Evolutionary conservation across 2,797 vertebrate genomes (phyloP), one percentile per base, ranked within the genome.

Genomic region (Limosa lapponica): DNA sequence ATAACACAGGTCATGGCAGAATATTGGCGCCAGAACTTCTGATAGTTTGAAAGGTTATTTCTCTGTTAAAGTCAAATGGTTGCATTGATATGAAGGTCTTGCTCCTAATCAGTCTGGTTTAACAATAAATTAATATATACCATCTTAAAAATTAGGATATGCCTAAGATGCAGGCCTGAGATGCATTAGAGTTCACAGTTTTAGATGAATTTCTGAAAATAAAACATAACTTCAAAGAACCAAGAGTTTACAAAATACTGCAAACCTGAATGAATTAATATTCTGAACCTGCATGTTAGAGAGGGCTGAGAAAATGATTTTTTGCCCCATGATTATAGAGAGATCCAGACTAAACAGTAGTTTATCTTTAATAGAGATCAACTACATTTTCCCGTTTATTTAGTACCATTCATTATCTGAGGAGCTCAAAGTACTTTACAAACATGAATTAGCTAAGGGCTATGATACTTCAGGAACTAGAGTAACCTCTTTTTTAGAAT

Each of bases 1-100:
- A 88, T 97, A 92, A 95, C 83, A 84, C 34, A 52, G 88, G 71
- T 92, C 83, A 82, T 43, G 62, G 61, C 84, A 95, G 94, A 94
- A 74, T 83, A 91, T 94, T 75, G 90, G 86, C 32, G 37, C 90
- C 94, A 93, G 77, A 70, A 71, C 27, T 87, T 77, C 8, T 7
- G 55, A 46, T 49, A 52, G 59, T 73, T 88, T 58, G 27, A 90
- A 80, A 82, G 66, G 54, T 93, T 92, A 65, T 80, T 93, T 67
- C 59, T 90, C 78, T 88, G 28, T 65, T 74, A 24, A 34, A 80
- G 58, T 49, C 55, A 58, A 46, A 61, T 34, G 30, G 30, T 44
- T 86, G 46, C 73, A 84, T 69, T 69, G 77, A 46, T 82, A 87
- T 64, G 70, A 88, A 64, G 80, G 51, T 79, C 77, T 92, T 82